Conservation (phyloP, 92 coral and sea anemone genomes). For the Hydrozoanthus gracilis region DNA sequence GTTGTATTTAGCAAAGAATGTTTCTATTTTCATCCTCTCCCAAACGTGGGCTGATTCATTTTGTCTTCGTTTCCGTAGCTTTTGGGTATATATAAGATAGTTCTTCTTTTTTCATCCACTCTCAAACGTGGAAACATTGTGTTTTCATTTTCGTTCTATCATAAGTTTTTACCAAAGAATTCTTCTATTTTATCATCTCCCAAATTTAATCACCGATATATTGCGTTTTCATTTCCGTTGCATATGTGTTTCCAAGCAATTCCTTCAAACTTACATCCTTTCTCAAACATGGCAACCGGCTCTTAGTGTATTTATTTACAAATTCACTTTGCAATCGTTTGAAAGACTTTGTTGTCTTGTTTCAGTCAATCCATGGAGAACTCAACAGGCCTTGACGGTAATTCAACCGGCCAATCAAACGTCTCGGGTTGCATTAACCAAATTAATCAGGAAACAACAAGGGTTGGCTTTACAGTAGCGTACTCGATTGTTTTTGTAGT, state of each 20-base stretch:
- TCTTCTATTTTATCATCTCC: background rate
- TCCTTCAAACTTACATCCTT: background rate
- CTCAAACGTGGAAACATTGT: too few species aligned
- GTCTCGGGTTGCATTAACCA: background rate
- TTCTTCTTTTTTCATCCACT: background rate
- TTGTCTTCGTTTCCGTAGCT: background rate
- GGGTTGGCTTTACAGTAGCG: slow-evolving; percentile 10
- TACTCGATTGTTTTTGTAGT: slow-evolving; percentile 7
- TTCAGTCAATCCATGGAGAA: slow-evolving; percentile 20
- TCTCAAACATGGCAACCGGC: background rate
- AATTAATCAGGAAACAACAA: background rate
- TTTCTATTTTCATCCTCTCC: background rate
- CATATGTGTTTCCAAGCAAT: background rate
- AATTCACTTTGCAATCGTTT: too few species aligned
- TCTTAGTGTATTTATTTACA: background rate
- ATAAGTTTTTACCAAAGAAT: background rate
- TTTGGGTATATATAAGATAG: background rate
- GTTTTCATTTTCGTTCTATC: background rate
- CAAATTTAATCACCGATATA: background rate
- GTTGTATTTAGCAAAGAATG: too few species aligned
- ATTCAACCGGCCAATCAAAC: background rate
- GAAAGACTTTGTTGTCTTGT: background rate
- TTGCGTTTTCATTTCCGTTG: background rate
- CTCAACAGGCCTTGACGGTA: background rate
- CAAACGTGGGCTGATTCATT: background rate